phyloP scores from a whole-genome alignment of 64 coral and sea anemone genomes.

The Hydrozoanthus tunicans region DNA sequence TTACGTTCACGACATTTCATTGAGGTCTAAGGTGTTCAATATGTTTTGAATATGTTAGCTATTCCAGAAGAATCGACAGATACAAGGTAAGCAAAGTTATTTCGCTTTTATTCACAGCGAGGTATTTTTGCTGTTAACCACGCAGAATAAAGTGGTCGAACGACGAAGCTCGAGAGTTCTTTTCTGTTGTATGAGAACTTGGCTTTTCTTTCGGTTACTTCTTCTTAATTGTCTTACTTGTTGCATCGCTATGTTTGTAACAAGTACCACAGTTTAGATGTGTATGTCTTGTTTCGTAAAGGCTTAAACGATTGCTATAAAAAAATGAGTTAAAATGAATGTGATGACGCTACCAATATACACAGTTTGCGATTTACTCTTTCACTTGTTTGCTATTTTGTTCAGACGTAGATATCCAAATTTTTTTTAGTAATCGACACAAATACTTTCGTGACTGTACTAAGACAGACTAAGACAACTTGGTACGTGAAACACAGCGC shows the following conservation, averaged over 20 bases:
- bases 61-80: conserved; percentile 44
- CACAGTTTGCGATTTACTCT: neutral
- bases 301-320: neutral
- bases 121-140: neutral
- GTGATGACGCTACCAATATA: neutral
- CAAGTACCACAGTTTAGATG: neutral
- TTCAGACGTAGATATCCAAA: neutral
- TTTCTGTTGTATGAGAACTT: too few relatives aligned
- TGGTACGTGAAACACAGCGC: neutral
- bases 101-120: conserved; percentile 3
- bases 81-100: neutral
- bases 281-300: neutral
- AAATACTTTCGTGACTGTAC: neutral
- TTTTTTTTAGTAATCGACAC: neutral
- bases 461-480: too few relatives aligned
- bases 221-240: neutral
- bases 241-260: neutral
- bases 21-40: neutral
- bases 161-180: neutral
- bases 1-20: neutral
- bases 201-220: neutral
- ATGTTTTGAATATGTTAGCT: conserved; percentile 42
- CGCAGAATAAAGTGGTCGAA: neutral
- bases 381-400: neutral
- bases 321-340: neutral